Base-by-base conservation (phyloP, 1,140 invertebrate genomes). In the Phortica variegata region DNA sequence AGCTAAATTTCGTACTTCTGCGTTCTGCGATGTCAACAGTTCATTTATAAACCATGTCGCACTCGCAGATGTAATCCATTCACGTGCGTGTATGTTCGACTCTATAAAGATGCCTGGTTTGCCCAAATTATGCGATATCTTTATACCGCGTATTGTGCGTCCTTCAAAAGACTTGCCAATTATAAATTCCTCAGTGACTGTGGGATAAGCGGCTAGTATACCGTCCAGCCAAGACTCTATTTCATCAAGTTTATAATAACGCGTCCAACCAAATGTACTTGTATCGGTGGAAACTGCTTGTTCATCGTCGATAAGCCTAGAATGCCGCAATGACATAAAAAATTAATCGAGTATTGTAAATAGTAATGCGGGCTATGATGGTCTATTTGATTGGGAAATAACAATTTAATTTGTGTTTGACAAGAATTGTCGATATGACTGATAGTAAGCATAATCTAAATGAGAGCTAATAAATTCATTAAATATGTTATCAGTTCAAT, bases 51-150 rank as follows among this genome's bases (percentile, higher is more conserved):
- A 75, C 61, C 79, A 84, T 0, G 82, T 76, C 5, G 77, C 76
- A 6, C 77, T 79, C 7, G 84, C 82, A 29, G 80, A 78, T 0
- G 83, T 74, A 7, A 85, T 80, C 84, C 84, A 86, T 49, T 80
- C 79, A 2, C 77, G 51, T 19, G 78, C 78, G 50, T 80, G 79
- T 36, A 79, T 83, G 19, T 82, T 83, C 39, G 78, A 79, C 51
- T 82, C 80, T 26, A 83, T 77, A 29, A 84, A 76, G 26, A 83
- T 77, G n/a, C 69, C 69, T 20, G 79, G 79, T 36, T 82, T 82
- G 7, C 72, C 61, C 9, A 49, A 34, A 0, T 81, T 80, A 34
- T 80, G 79, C 0, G 84, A 84, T 18, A 88, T 79, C 60, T 79
- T 82, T 5, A 87, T 56, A 3, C 78, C 81, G 15, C 79, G 75